Base-by-base conservation (phyloP, 2,888 invertebrate species). In the Bhutanitis thaidina region DNA sequence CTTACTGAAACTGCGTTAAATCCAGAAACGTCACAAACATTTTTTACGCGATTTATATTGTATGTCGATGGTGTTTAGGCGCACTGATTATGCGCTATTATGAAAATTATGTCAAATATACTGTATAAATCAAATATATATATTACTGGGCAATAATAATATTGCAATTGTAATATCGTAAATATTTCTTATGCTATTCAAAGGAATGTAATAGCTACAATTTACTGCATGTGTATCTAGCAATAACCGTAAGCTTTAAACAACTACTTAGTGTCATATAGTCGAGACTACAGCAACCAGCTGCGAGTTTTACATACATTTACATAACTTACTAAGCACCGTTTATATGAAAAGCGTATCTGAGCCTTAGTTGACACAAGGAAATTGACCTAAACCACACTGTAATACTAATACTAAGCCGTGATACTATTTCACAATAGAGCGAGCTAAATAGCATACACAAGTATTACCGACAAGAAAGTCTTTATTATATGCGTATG, bases 271-370 rank as follows among this genome's bases (percentile, higher is more conserved):
- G 51, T 45, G 40, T 36, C 34, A 38, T 36, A 16, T 13, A 36
- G 25, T 29, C 35, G 40, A 39, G 39, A 37, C 44, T 34, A 29
- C 29, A 27, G 35, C 35, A 44, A 39, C 29, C 41, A 45, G 40
- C 51, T 25, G 40, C 40, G 45, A 29, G 43, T 30, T 51, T 50
- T 41, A 46, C 45, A 45, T 41, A 50, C 30, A 51, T 51, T 51
- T 45, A 51, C 51, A 45, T 51, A 45, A 51, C 41, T 45, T 40
- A 51, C 51, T 45, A 45, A 45, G 45, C n/a, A n/a, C 45, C 40
- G 30, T 41, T 51, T 51, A 36, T 41, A 38, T 50, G 27, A 27
- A 27, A 27, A 27, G 27, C 27, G 30, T 41, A 45, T 36, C 51
- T 45, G 45, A 45, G 40, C 41, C 36, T 35, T 13, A 40, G 50